Percentiles rank a stretch among this genome's conserved stretches.
phyloP scores from a whole-genome alignment of 2,888 invertebrate species.

The Mechanitis messenoides region DNA sequence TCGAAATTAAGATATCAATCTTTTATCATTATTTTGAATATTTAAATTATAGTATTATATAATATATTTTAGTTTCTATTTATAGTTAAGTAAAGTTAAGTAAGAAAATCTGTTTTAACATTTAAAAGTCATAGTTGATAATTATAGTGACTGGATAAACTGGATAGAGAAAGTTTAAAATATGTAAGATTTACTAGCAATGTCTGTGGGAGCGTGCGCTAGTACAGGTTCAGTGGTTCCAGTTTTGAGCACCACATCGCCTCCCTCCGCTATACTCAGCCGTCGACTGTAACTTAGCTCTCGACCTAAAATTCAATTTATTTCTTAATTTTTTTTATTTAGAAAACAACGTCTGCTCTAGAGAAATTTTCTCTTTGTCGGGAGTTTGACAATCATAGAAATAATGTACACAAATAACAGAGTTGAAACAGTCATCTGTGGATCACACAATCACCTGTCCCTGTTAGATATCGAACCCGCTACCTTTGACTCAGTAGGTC shows the following conservation, averaged over 20 bases:
- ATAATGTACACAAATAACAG: no score
- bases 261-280: slow-evolving; percentile 67
- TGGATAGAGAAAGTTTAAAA: slow-evolving; percentile 3
- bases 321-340: background rate
- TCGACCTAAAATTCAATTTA: slow-evolving; percentile 70
- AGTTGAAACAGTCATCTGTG: no score
- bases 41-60: no score
- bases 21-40: no score
- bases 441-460: no score
- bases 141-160: slow-evolving; percentile 3
- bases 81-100: background rate
- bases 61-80: background rate
- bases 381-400: no score
- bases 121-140: background rate
- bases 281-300: slow-evolving; percentile 70
- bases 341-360: no score
- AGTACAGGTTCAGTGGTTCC: slow-evolving; percentile 64
- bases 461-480: no score
- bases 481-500: no score
- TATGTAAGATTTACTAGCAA: slow-evolving; percentile 54
- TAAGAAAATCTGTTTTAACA: background rate
- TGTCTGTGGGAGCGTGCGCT: slow-evolving; percentile 68
- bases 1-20: no score
- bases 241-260: slow-evolving; percentile 64
- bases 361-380: no score